These are phyloP conservation scores for Ophion ellenae DNA, from an alignment of 2,888 invertebrate species.

Conservation along the genomic window DNA sequence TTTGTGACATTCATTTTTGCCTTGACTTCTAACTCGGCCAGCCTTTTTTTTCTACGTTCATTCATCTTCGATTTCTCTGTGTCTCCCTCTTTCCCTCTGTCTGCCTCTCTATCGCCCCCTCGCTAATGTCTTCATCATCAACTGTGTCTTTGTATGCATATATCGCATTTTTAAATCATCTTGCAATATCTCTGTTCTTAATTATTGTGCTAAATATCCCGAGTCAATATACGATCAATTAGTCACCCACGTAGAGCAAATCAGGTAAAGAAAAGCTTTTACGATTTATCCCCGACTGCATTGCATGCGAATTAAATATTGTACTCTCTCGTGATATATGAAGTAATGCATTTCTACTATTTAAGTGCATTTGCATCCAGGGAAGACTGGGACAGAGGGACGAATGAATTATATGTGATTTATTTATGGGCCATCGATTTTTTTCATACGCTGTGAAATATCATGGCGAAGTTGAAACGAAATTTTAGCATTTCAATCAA, in stretches of 20 bases:
- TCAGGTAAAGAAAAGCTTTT: constrained; percentile 45
- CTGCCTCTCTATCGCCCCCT: constrained; percentile 16
- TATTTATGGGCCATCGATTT: not conserved
- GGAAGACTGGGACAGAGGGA: not conserved
- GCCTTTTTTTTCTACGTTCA: constrained; percentile 34
- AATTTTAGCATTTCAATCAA: not conserved
- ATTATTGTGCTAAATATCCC: constrained; percentile 17
- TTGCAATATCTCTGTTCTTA: constrained; percentile 19
- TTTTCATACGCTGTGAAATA: not conserved
- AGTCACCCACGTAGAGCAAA: constrained; percentile 43
- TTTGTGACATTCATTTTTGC: not conserved
- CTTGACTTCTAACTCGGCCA: not conserved
- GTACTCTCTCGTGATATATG: constrained; percentile 1
- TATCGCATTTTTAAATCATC: constrained; percentile 46
- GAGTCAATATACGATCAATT: constrained; percentile 22
- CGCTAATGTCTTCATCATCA: constrained; percentile 6
- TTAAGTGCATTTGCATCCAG: not conserved
- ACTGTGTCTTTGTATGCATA: constrained; percentile 22
- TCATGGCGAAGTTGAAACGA: not conserved
- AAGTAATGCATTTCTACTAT: not conserved
- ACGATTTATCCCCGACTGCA: constrained; percentile 54
- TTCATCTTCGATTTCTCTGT: constrained; percentile 5
- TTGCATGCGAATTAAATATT: constrained; percentile 57
- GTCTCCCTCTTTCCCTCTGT: constrained; percentile 11
- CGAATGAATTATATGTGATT: not conserved